phyloP scores from a whole-genome alignment of 2,113 vertebrate species.

The Sigmodon hispidus region DNA sequence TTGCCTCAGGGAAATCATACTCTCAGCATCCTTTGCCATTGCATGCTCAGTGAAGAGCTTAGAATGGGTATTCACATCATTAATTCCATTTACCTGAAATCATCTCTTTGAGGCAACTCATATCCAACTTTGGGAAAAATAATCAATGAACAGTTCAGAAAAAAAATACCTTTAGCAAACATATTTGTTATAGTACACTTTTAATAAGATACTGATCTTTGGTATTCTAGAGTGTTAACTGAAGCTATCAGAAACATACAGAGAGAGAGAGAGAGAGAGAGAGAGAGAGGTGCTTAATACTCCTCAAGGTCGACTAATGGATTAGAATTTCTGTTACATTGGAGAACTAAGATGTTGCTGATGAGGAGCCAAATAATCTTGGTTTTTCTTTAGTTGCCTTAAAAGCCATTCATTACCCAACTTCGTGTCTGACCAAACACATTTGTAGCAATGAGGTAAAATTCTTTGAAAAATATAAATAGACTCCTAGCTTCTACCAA shows the following conservation, averaged over 20 bases:
- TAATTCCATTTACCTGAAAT: slow-evolving; percentile 44
- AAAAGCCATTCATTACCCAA: not conserved
- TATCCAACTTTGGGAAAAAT: slow-evolving; percentile 46
- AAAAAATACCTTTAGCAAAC: not conserved
- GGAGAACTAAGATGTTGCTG: not conserved
- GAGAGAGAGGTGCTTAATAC: not conserved
- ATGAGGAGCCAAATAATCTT: not conserved
- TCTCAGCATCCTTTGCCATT: slow-evolving; percentile 57
- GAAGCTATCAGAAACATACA: not conserved
- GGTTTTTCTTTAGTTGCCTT: not conserved
- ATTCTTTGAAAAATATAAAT: not conserved
- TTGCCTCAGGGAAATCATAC: slow-evolving; percentile 4
- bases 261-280: no score
- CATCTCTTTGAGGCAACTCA: not conserved
- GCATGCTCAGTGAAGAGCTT: not conserved
- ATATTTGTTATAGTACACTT: not conserved
- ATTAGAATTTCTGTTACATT: not conserved
- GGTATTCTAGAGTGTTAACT: not conserved
- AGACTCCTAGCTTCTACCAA: not conserved
- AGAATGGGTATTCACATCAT: not conserved
- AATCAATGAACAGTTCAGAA: not conserved
- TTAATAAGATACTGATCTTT: not conserved
- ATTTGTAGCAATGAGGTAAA: not conserved
- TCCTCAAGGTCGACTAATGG: not conserved
- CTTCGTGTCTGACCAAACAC: not conserved